Percentiles rank a stretch among this genome's conserved stretches.
Conservation (phyloP, 2,113 vertebrate species). For the Misgurnus mizolepis region DNA sequence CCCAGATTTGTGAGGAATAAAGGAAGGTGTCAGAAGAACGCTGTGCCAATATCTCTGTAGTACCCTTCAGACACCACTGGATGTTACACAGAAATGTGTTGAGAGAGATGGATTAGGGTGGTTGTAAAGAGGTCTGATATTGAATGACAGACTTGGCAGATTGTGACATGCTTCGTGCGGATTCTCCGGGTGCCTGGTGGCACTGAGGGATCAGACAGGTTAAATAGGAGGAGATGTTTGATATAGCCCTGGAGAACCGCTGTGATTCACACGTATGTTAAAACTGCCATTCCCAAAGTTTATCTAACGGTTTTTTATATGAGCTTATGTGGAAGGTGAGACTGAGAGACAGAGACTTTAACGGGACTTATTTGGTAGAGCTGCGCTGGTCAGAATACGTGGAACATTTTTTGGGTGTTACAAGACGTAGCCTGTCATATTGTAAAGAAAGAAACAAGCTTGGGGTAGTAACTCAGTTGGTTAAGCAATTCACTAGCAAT, state of each 20-base stretch:
- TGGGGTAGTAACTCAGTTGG: too few relatives aligned
- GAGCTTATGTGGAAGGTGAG: constrained; percentile 20
- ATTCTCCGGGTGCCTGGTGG: too few relatives aligned
- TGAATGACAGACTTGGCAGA: too few relatives aligned
- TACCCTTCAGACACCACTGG: neutral
- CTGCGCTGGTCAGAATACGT: neutral
- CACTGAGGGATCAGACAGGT: constrained; percentile 12
- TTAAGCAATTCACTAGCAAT: too few relatives aligned
- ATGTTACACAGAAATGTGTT: neutral
- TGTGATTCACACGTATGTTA: constrained; percentile 7
- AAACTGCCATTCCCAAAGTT: neutral
- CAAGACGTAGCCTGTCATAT: neutral
- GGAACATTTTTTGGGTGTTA: neutral
- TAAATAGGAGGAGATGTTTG: neutral
- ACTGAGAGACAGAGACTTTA: neutral
- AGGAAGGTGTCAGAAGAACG: constrained; percentile 35
- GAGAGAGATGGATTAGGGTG: neutral
- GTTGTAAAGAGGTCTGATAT: neutral
- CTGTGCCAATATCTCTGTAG: neutral
- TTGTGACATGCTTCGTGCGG: too few relatives aligned
- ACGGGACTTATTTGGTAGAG: neutral
- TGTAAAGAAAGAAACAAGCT: too few relatives aligned
- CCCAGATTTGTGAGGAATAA: neutral
- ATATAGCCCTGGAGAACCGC: constrained; percentile 1
- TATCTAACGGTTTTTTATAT: constrained; percentile 17